Base-by-base conservation (phyloP, 2,113 vertebrate species). In the Cardinalis cardinalis region DNA sequence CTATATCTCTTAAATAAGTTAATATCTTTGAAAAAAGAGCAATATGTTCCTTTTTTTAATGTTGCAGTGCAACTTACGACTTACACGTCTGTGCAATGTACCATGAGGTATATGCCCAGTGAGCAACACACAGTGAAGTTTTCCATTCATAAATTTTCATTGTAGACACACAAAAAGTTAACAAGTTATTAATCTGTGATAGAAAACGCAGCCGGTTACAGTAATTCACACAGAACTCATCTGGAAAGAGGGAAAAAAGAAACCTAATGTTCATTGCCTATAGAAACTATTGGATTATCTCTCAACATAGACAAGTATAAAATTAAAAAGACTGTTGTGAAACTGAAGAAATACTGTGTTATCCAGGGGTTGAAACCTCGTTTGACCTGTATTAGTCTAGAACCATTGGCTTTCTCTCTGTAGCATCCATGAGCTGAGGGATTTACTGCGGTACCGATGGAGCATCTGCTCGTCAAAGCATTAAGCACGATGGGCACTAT, bases 41-140 rank as follows among this genome's bases (percentile, higher is more conserved):
- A 98, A 98, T 98, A 98, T 98, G 98, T 98, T 98, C 98, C 98
- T 98, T 98, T 97, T 81, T 98, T 98, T 98, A 98, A 98, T 98
- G 98, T 99, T 98, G 98, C 98, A 98, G 98, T 98, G 98, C 98
- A 98, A 98, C 98, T 98, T 98, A 98, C 98, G 97, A 98, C 98
- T 98, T 98, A 98, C 98, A 98, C 97, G 98, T 98, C 98, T 98
- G 98, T 99, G 98, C 98, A 98, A 98, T 98, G 97, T 98, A 98
- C 97, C 97, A 96, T 98, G 98, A 98, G 98, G 98, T 98, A 97
- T 98, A 98, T 97, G 98, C 98, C 97, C 97, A 98, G 97, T 97
- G 98, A 98, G 97, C 95, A 98, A 97, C 97, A 98, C 98, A 98
- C 98, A 99, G 98, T 98, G 98, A 98, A 97, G 96, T 98, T 98